phyloP scores from a whole-genome alignment of 2,797 vertebrate genomes.

The Anguilla obscura region DNA sequence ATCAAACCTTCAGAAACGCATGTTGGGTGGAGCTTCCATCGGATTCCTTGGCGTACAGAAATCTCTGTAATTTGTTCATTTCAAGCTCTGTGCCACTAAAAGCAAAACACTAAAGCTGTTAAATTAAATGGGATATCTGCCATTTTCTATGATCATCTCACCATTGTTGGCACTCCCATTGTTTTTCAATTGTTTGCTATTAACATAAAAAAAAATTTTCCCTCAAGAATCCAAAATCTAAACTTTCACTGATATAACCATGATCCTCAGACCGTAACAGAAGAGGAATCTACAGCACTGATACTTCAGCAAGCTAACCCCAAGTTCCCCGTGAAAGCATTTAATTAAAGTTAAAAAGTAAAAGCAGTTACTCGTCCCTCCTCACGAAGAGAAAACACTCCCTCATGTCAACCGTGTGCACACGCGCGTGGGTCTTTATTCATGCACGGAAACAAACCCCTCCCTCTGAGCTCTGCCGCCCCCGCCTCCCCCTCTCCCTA shows the following conservation, averaged over 20 bases:
- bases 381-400: conserved; percentile 15
- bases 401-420: conserved; percentile 7
- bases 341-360: conserved; percentile 21
- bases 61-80: background rate
- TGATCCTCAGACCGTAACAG: background rate
- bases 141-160: conserved; percentile 20
- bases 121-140: background rate
- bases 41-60: background rate
- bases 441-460: background rate
- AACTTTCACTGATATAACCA: background rate
- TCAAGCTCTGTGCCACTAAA: background rate
- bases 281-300: conserved; percentile 12
- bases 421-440: conserved; percentile 6
- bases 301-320: conserved; percentile 15
- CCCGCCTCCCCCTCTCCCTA: background rate
- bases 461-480: background rate
- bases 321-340: conserved; percentile 12
- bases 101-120: conserved; percentile 12
- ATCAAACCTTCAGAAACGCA: background rate
- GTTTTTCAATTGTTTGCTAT: conserved; percentile 26
- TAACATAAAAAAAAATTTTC: background rate
- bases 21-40: background rate
- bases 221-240: background rate
- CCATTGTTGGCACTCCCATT: background rate
- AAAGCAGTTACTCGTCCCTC: conserved; percentile 5